Evolutionary conservation across 1,140 invertebrate species (phyloP).

Genomic region (Thalassaphorura encarpata): DNA sequence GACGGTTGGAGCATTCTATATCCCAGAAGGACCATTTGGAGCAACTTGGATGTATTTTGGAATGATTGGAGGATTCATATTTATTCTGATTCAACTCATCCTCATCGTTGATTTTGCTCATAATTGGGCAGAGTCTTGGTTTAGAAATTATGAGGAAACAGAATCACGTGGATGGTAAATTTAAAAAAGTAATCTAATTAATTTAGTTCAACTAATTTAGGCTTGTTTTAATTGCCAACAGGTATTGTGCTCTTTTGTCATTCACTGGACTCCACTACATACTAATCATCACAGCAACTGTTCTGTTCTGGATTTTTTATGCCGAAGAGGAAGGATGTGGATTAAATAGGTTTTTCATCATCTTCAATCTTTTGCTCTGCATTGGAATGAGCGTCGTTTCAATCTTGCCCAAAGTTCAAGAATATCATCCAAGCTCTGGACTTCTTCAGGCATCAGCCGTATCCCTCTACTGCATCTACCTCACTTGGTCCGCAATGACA

Average conservation of each 20-base stretch:
- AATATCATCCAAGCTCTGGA: conserved; percentile 71
- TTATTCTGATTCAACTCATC: conserved; percentile 93
- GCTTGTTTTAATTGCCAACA: too few species aligned
- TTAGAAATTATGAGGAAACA: conserved; percentile 82
- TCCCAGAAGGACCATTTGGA: conserved; percentile 74
- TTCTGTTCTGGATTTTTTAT: conserved; percentile 85
- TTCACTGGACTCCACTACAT: conserved; percentile 75
- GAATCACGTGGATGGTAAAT: conserved; percentile 73
- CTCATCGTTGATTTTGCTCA: conserved; percentile 98
- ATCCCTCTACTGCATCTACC: conserved; percentile 83
- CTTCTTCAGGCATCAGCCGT: conserved; percentile 87
- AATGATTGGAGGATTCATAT: conserved; percentile 90
- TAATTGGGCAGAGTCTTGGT: conserved; percentile 89
- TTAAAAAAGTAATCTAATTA: too few species aligned
- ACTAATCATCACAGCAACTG: conserved; percentile 64
- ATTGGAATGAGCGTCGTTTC: conserved; percentile 75
- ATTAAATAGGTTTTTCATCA: conserved; percentile 96
- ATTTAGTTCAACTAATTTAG: conserved; percentile 11
- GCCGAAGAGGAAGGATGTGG: conserved; percentile 67
- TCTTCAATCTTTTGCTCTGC: conserved; percentile 88
- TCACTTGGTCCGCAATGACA: conserved; percentile 96
- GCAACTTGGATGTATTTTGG: conserved; percentile 97
- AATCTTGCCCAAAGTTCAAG: conserved; percentile 85
- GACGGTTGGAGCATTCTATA: conserved; percentile 86
- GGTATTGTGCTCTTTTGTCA: conserved; percentile 73